A percentile compares a stretch with the other conserved stretches of the same genome.
These are phyloP conservation scores for Cephus rjabovi DNA, from an alignment of 2,888 invertebrate genomes.

Conservation along the genomic window DNA sequence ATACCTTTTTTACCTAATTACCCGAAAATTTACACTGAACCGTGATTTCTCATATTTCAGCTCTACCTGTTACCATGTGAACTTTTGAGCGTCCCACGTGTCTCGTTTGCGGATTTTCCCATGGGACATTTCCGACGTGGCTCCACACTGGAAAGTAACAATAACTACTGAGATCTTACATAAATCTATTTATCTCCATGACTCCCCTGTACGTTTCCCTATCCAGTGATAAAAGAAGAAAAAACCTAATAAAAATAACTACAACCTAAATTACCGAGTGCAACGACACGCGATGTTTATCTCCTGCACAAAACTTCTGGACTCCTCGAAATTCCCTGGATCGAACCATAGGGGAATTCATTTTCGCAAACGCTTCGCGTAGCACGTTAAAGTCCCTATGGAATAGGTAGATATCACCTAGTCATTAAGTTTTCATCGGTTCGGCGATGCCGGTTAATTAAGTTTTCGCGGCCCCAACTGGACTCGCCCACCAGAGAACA, in stretches of 20 bases:
- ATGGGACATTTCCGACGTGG: conserved; percentile 13
- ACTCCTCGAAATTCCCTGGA: not conserved
- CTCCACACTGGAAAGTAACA: conserved; percentile 14
- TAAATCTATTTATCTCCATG: not conserved
- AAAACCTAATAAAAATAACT: conserved; percentile 9
- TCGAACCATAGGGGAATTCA: not conserved
- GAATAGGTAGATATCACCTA: not conserved
- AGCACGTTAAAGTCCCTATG: not conserved
- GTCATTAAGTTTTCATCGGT: conserved; percentile 47
- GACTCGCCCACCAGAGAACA: conserved; percentile 52
- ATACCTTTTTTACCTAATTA: not conserved
- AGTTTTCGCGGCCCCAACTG: conserved; percentile 60
- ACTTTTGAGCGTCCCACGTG: conserved; percentile 27
- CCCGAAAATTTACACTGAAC: not conserved
- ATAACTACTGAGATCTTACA: conserved; percentile 10
- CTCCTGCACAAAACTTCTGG: not conserved
- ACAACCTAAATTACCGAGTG: not conserved
- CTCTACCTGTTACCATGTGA: conserved; percentile 41
- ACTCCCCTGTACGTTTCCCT: conserved; percentile 1
- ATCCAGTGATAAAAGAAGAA: conserved; percentile 9
- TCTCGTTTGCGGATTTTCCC: conserved; percentile 9
- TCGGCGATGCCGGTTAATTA: conserved; percentile 51
- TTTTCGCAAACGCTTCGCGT: not conserved
- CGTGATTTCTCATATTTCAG: conserved; percentile 23
- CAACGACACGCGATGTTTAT: not conserved